These are phyloP conservation scores for Psittacus erithacus DNA, from an alignment of 2,113 vertebrate species.

Conservation along the genomic window DNA sequence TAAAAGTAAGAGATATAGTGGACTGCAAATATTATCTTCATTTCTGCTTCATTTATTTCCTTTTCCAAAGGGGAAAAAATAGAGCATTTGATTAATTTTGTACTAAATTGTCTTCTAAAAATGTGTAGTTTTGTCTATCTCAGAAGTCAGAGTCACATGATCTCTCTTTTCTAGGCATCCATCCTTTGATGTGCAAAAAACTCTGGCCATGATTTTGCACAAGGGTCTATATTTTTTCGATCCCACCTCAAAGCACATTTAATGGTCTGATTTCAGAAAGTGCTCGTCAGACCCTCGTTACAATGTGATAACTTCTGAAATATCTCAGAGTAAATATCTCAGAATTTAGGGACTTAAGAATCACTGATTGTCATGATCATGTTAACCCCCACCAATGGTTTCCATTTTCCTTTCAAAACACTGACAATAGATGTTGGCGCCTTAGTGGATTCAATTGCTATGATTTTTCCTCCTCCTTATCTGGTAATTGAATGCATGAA, in stretches of 20 bases:
- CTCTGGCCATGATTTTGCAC: neutral
- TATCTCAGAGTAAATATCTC: neutral
- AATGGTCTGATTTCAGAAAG: neutral
- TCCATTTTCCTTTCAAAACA: neutral
- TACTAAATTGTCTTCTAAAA: neutral
- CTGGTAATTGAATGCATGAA: neutral
- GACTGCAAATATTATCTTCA: neutral
- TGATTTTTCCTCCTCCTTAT: neutral
- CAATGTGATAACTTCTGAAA: neutral
- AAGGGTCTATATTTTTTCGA: neutral
- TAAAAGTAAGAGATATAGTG: neutral
- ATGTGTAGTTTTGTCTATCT: neutral
- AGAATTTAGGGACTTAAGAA: neutral
- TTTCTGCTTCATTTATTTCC: neutral
- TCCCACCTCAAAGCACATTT: neutral
- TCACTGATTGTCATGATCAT: neutral
- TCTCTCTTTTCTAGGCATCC: neutral
- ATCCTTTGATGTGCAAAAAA: neutral
- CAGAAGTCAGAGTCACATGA: neutral
- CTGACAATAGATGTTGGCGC: neutral
- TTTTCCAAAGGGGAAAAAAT: neutral
- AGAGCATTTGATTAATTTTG: neutral
- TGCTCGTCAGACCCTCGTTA: neutral
- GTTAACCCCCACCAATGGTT: neutral
- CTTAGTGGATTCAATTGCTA: neutral